phyloP scores from a whole-genome alignment of 2,888 invertebrate species.

The Hydriomena furcata region DNA sequence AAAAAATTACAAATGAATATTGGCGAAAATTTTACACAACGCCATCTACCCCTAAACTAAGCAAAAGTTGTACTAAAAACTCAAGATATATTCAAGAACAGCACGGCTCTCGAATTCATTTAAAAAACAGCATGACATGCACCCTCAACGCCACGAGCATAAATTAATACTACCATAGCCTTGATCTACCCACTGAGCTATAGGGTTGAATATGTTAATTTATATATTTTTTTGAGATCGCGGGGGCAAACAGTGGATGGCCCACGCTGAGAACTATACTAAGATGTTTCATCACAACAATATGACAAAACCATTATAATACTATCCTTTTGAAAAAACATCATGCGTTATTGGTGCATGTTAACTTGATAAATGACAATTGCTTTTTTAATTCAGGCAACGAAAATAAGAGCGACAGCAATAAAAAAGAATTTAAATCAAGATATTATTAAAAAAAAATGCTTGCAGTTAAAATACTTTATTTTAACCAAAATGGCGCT shows the following conservation, averaged over 20 bases:
- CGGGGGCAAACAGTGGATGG: slow-evolving; percentile 69
- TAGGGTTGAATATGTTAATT: slow-evolving; percentile 74
- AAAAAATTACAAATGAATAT: no score
- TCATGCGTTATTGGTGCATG: background rate
- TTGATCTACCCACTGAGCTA: slow-evolving; percentile 44
- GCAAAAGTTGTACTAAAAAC: no score
- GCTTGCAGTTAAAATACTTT: no score
- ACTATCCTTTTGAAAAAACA: slow-evolving; percentile 47
- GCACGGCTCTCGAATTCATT: background rate
- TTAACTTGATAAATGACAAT: background rate
- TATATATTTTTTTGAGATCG: slow-evolving; percentile 49
- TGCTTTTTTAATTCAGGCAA: background rate
- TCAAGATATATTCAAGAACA: no score
- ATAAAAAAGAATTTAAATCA: no score
- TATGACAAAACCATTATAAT: slow-evolving; percentile 67
- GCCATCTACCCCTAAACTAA: no score
- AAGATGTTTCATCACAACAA: slow-evolving; percentile 71
- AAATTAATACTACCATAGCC: slow-evolving; percentile 50
- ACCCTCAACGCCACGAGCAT: slow-evolving; percentile 49
- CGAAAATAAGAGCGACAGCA: no score
- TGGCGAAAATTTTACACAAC: no score
- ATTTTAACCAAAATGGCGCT: no score
- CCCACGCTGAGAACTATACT: slow-evolving; percentile 72
- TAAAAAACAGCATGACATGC: slow-evolving; percentile 41
- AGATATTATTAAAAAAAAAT: no score